Base-by-base conservation (phyloP, 2,888 invertebrate species). In the Dexiosoma caninum region DNA sequence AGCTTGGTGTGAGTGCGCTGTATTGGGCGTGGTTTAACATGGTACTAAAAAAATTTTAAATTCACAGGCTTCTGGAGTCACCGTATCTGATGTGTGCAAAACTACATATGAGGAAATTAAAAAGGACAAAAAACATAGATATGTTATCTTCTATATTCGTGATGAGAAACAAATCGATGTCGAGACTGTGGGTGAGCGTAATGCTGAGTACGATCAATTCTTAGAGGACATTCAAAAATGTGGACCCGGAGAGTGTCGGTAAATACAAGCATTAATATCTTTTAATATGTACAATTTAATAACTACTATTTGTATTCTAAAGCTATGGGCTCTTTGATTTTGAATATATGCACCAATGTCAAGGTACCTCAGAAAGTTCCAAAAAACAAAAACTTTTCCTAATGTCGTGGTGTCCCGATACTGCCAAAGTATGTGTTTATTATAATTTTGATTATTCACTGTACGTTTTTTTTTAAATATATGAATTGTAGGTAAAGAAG, bases 371-470 rank as follows among this genome's bases (percentile, higher is more conserved):
- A 85, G 97, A 97, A 92, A 96, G 96, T 88, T 96, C 96, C 91
- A 98, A 97, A 94, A 98, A 98, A 94, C 97, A 98, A 91, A 98
- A 98, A 91, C 92, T 98, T 86, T 97, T 98, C 93, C 94, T 98
- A 90, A 97, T 98, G 96, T 97, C 97, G 90, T 98, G 98, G 98
- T 98, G 98, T 93, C 98, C 98, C 53, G 98, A 99, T 92, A 97
- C 96, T 91, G 98, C 99, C 87, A 97, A 97, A 92, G 94, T 95
- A 85, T 69, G 44, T 21, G 9, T 0, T 19, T 44, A 44, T n/a
- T 37, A 21, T n/a, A 23, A 14, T 9, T 19, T 14, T 35, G 0
- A 0, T 27, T 19, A 4, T 2, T 2, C 5, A 8, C 1, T 49
- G 19, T 40, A 37, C 8, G 3, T 0, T 70, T 32, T 59, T 44